Evolutionary conservation across 2,797 vertebrate species (phyloP).

Genomic region (Sardinella longiceps): DNA sequence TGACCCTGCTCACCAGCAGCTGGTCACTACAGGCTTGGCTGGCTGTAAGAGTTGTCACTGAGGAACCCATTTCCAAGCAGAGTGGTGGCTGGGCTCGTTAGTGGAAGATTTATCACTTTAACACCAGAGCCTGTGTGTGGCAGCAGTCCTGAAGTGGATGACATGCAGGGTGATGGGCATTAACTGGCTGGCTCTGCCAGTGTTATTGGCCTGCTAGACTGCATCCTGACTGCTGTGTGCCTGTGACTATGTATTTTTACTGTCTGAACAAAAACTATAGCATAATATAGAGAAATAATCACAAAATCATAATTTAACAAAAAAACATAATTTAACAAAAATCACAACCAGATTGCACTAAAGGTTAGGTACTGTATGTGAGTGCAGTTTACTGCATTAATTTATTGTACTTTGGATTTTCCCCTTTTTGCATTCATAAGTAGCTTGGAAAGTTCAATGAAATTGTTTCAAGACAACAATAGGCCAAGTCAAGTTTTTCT

Average conservation of each 20-base stretch:
- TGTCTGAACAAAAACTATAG: neutral
- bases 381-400: no score
- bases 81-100: conserved; percentile 66
- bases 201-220: neutral
- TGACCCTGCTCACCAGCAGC: conserved; percentile 52
- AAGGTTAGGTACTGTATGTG: neutral
- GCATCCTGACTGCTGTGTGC: neutral
- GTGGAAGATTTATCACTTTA: conserved; percentile 65
- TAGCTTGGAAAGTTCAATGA: neutral
- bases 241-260: neutral
- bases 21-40: conserved; percentile 43
- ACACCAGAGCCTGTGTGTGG: conserved; percentile 56
- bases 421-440: neutral
- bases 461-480: neutral
- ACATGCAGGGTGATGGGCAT: conserved; percentile 51
- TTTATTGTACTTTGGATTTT: neutral
- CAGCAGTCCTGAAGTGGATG: conserved; percentile 63
- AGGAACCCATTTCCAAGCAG: conserved; percentile 57
- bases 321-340: no score
- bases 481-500: neutral
- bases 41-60: conserved; percentile 56
- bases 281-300: no score
- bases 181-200: conserved; percentile 46
- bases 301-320: no score
- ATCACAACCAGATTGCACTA: no score